phyloP scores from a whole-genome alignment of 2,797 vertebrate genomes.

The Girardinus metallicus region DNA sequence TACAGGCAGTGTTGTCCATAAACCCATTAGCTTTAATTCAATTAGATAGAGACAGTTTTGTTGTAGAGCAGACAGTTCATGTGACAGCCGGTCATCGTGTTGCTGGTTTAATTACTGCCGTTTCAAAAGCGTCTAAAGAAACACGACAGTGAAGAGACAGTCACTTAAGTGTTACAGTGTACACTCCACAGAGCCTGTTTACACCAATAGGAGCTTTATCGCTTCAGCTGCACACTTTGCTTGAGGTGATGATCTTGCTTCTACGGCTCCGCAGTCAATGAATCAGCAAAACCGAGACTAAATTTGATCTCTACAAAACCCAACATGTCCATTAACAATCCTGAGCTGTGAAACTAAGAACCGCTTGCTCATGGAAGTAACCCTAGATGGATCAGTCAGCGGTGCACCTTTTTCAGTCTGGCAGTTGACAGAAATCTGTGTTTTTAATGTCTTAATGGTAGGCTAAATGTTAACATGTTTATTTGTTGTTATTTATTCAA shows the following conservation, averaged over 20 bases:
- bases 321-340: conserved; percentile 21
- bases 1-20: conserved; percentile 56
- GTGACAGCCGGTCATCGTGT: conserved; percentile 19
- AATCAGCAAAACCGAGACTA: conserved; percentile 8
- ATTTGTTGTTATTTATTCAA: not conserved
- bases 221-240: conserved; percentile 7
- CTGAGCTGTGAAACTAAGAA: conserved; percentile 11
- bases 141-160: not conserved
- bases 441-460: not conserved
- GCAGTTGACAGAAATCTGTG: no score
- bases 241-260: not conserved
- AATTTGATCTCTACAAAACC: conserved; percentile 21
- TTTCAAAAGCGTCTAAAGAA: conserved; percentile 10
- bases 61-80: conserved; percentile 34
- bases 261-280: conserved; percentile 3
- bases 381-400: conserved; percentile 1
- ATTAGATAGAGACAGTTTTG: conserved; percentile 63
- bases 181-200: not conserved
- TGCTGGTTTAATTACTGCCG: conserved; percentile 9
- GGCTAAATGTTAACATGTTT: not conserved
- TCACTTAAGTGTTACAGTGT: not conserved
- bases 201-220: not conserved
- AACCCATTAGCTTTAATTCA: conserved; percentile 75
- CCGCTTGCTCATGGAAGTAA: conserved; percentile 6
- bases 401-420: not conserved